A percentile compares a stretch with the other conserved stretches of the same genome.
Evolutionary conservation across 2,888 invertebrate genomes (phyloP).

Genomic region (Ptychoptera contaminata): DNA sequence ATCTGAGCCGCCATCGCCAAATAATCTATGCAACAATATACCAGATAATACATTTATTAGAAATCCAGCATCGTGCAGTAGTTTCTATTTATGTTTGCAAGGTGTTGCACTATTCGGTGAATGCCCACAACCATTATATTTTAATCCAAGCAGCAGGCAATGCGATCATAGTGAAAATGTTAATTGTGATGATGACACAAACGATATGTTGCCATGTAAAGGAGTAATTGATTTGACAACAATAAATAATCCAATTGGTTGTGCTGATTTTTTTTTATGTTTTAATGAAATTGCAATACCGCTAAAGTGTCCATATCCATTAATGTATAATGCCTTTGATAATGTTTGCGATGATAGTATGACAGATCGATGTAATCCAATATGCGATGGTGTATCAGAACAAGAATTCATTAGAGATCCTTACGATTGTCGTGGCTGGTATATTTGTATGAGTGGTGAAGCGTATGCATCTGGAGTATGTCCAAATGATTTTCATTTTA

Average conservation of each 20-base stretch:
- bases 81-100: slow-evolving; percentile 7
- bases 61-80: slow-evolving; percentile 3
- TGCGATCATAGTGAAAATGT: no score
- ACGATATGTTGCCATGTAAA: neutral
- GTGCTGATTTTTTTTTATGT: neutral
- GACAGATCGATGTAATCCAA: no score
- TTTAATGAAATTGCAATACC: neutral
- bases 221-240: neutral
- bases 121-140: slow-evolving; percentile 6
- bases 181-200: no score
- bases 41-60: slow-evolving; percentile 5
- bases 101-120: slow-evolving; percentile 5
- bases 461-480: neutral
- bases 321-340: neutral
- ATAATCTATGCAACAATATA: neutral
- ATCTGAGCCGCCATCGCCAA: no score
- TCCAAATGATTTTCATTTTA: neutral
- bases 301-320: no score
- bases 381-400: slow-evolving; percentile 1
- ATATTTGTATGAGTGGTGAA: no score
- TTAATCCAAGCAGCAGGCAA: slow-evolving; percentile 2
- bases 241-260: neutral
- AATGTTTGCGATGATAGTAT: neutral
- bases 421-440: neutral
- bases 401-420: slow-evolving; percentile 1